Conservation (phyloP, 2,797 vertebrate species). For the Neosilurus mollespiculum region DNA sequence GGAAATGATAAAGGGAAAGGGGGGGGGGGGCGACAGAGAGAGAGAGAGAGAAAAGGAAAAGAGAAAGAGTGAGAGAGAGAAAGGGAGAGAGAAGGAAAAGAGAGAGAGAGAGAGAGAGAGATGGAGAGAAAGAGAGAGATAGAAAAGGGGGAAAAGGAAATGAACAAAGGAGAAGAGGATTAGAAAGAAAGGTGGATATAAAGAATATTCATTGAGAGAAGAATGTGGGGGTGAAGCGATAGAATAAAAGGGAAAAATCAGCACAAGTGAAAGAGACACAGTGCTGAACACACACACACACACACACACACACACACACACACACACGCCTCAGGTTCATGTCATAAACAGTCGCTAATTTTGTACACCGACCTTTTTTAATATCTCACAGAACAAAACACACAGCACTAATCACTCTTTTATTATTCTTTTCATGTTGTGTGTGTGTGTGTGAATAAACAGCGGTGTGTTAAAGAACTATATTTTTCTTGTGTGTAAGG, state of each 20-base stretch:
- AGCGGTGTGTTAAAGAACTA: not conserved
- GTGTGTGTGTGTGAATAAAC: not conserved
- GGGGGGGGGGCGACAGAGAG: too few relatives aligned
- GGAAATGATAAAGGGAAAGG: not conserved
- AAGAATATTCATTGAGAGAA: not conserved
- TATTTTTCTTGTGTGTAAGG: too few relatives aligned
- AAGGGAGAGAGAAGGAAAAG: not conserved
- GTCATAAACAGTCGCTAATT: not conserved
- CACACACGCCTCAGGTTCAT: not conserved
- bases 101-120: not conserved
- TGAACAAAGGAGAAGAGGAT: not conserved
- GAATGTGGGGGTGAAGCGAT: not conserved
- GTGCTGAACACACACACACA: not conserved
- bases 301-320: not conserved
- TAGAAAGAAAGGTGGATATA: not conserved
- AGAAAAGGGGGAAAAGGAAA: not conserved
- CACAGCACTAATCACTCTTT: not conserved
- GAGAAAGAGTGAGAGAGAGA: not conserved
- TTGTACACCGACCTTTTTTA: not conserved
- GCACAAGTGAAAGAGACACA: not conserved
- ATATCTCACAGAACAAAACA: not conserved
- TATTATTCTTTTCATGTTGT: not conserved
- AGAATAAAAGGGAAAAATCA: not conserved
- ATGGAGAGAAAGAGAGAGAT: not conserved
- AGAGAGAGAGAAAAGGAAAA: not conserved